These are phyloP conservation scores for Ciconia stormi DNA, from an alignment of 2,113 vertebrate genomes.

Conservation along the genomic window DNA sequence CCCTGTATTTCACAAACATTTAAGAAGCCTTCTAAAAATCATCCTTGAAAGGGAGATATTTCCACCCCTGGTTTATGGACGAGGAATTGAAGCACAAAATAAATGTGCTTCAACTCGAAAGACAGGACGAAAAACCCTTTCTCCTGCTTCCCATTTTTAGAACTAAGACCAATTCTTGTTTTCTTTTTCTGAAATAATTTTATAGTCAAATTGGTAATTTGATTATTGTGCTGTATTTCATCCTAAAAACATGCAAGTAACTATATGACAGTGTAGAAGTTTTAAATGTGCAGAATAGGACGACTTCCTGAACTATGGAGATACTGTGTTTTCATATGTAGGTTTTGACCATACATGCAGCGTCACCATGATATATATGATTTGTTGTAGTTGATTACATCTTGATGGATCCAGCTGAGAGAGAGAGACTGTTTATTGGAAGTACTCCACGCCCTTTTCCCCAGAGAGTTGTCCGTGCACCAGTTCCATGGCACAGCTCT, in stretches of 20 bases:
- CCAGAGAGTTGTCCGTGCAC: slow-evolving; percentile 79
- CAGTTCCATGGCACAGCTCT: slow-evolving; percentile 83
- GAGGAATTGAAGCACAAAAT: background rate
- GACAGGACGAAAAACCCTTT: background rate
- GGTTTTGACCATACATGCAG: background rate
- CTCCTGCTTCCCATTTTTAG: background rate
- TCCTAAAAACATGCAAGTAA: background rate
- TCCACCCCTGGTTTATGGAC: background rate
- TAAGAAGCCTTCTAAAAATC: background rate
- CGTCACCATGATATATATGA: background rate
- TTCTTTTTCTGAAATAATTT: background rate
- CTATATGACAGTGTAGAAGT: background rate
- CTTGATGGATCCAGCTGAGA: slow-evolving; percentile 84
- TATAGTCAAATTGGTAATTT: background rate
- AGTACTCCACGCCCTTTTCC: slow-evolving; percentile 80
- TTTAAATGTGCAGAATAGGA: background rate
- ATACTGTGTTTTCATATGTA: background rate
- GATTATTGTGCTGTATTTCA: background rate
- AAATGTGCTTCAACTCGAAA: background rate
- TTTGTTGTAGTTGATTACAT: slow-evolving; percentile 86
- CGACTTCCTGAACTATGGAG: background rate
- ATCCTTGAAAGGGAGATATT: background rate
- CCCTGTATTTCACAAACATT: background rate
- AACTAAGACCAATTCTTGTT: background rate
- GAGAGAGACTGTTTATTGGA: slow-evolving; percentile 80